These are phyloP conservation scores for Apostichopus californicus DNA, from an alignment of 35 echinoderm and acorn worm species.

Conservation along the genomic window DNA sequence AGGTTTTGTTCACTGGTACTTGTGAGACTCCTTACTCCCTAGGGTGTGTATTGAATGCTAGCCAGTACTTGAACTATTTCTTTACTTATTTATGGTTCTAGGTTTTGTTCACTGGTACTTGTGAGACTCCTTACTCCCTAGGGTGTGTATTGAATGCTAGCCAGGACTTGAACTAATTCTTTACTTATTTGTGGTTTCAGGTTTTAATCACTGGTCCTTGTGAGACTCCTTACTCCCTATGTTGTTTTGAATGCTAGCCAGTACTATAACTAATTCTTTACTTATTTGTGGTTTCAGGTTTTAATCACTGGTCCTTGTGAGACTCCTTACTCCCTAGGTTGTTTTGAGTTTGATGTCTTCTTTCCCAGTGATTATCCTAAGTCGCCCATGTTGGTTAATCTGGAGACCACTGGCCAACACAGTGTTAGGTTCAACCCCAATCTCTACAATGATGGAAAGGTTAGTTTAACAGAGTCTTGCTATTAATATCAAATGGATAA, in stretches of 20 bases:
- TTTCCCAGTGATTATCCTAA: slow-evolving; percentile 95
- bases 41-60: slow-evolving; percentile 43
- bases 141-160: no score
- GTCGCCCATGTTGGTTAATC: slow-evolving; percentile 95
- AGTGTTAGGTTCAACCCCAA: slow-evolving; percentile 98
- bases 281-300: slow-evolving; percentile 50
- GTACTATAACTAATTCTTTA: neutral
- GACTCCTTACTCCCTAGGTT: slow-evolving; percentile 90
- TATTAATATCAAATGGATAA: no score
- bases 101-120: slow-evolving; percentile 88
- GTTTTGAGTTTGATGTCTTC: slow-evolving; percentile 98
- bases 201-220: slow-evolving; percentile 89
- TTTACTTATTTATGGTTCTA: neutral
- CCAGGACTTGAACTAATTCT: no score
- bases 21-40: slow-evolving; percentile 90
- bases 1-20: slow-evolving; percentile 91
- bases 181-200: slow-evolving; percentile 14
- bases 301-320: slow-evolving; percentile 87
- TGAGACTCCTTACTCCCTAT: slow-evolving; percentile 86
- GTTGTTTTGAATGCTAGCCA: slow-evolving; percentile 73
- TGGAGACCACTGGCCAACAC: slow-evolving; percentile 98
- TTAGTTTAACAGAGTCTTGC: neutral
- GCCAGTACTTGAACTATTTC: neutral
- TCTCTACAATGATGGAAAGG: slow-evolving; percentile 99
- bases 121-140: slow-evolving; percentile 89